A percentile compares a stretch with the other conserved stretches of the same genome.
Evolutionary conservation across 2,797 vertebrate species (phyloP).

Genomic region (Labeo calbasu): DNA sequence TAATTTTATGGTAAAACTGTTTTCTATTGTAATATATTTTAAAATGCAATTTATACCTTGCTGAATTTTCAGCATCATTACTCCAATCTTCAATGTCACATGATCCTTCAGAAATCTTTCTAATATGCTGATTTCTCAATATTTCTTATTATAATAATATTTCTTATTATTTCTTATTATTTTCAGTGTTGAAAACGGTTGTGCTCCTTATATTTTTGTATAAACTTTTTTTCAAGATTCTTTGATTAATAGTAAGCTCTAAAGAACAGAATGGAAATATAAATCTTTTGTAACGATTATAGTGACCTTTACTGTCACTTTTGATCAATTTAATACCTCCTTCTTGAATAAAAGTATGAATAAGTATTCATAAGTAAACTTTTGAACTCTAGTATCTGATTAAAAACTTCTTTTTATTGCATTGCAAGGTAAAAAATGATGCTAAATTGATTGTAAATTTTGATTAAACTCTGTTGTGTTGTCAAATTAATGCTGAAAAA

Average conservation of each 20-base stretch:
- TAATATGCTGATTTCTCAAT: background rate
- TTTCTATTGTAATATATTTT: background rate
- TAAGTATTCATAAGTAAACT: background rate
- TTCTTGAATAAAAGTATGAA: background rate
- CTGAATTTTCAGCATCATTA: background rate
- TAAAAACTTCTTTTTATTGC: background rate
- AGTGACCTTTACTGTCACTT: background rate
- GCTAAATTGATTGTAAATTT: no score
- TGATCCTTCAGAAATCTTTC: background rate
- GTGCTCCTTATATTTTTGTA: background rate
- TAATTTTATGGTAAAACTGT: background rate
- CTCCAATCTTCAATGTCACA: background rate
- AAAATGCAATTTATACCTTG: background rate
- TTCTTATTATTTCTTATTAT: background rate
- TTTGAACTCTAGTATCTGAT: background rate
- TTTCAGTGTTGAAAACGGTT: background rate
- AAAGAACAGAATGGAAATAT: background rate
- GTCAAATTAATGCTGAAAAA: no score
- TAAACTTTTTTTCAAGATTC: no score
- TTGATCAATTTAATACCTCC: background rate
- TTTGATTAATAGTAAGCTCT: background rate
- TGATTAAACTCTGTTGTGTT: no score
- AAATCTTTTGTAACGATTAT: background rate
- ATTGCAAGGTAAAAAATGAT: background rate
- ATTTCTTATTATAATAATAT: background rate